phyloP scores from a whole-genome alignment of 2,113 vertebrate genomes.

The Trachemys scripta region DNA sequence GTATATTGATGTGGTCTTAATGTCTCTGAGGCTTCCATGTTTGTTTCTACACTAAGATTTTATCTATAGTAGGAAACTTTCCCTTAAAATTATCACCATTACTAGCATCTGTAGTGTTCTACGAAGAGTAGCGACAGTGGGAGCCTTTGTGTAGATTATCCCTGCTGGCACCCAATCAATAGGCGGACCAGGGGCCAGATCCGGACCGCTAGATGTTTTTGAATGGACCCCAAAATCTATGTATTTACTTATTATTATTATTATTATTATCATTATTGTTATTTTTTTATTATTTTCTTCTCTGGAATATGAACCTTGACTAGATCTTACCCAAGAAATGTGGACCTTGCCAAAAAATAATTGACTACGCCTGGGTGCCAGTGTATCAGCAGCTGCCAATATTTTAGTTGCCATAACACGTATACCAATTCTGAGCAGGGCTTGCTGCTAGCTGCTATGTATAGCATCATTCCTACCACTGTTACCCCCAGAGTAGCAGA shows the following conservation, averaged over 20 bases:
- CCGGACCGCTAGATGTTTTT: too few species aligned
- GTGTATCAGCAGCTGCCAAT: neutral
- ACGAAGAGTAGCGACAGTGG: neutral
- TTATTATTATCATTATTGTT: too few species aligned
- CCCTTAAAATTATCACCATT: neutral
- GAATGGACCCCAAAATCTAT: too few species aligned
- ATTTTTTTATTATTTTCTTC: too few species aligned
- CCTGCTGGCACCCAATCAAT: too few species aligned
- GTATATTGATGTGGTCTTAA: neutral
- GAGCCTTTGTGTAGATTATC: neutral
- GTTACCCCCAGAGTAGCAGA: neutral
- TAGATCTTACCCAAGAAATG: too few species aligned
- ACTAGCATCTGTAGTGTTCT: neutral
- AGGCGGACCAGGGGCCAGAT: too few species aligned
- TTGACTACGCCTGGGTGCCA: neutral
- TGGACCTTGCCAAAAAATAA: too few species aligned
- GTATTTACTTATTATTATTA: too few species aligned
- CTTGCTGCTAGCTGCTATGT: neutral
- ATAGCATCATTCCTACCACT: neutral
- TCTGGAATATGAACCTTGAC: too few species aligned
- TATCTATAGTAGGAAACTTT: neutral
- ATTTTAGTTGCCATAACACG: neutral
- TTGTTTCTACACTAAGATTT: neutral
- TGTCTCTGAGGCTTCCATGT: neutral
- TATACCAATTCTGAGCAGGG: neutral